phyloP scores from a whole-genome alignment of 2,888 invertebrate species.

The Sinopyrophorus schimmeli region DNA sequence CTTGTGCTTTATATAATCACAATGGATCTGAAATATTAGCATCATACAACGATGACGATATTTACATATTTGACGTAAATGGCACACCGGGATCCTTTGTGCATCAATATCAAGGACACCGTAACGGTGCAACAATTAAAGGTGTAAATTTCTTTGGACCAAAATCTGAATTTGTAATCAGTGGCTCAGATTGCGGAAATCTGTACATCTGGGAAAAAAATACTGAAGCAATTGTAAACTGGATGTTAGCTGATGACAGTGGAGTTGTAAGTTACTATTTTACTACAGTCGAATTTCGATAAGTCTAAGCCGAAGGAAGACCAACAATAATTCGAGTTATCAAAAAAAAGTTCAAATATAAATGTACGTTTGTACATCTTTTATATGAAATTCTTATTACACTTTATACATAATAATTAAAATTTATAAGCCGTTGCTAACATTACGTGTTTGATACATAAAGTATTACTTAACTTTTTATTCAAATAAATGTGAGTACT shows the following conservation, averaged over 20 bases:
- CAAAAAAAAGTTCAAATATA: too few relatives aligned
- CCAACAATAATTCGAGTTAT: too few relatives aligned
- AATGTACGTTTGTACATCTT: too few relatives aligned
- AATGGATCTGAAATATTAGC: conserved; percentile 89
- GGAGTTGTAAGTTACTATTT: conserved; percentile 72
- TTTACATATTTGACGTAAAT: conserved; percentile 81
- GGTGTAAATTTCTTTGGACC: conserved; percentile 95
- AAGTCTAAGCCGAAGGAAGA: too few relatives aligned
- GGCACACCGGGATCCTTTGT: conserved; percentile 58
- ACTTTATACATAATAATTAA: too few relatives aligned
- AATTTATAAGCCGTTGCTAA: too few relatives aligned
- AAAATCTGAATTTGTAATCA: conserved; percentile 85
- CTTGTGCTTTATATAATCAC: conserved; percentile 89
- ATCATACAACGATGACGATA: conserved; percentile 92
- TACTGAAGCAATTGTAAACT: conserved; percentile 87
- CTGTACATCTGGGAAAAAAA: conserved; percentile 89
- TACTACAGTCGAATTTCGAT: too few relatives aligned
- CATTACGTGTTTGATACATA: too few relatives aligned
- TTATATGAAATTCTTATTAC: too few relatives aligned
- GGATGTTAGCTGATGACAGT: conserved; percentile 76
- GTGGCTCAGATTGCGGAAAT: conserved; percentile 92
- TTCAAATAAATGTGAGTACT: too few relatives aligned
- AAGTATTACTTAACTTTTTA: too few relatives aligned
- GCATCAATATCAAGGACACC: conserved; percentile 62
- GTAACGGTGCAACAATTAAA: conserved; percentile 79